Evolutionary conservation across 2,888 invertebrate genomes (phyloP).

Genomic region (Callimorpha dominula): DNA sequence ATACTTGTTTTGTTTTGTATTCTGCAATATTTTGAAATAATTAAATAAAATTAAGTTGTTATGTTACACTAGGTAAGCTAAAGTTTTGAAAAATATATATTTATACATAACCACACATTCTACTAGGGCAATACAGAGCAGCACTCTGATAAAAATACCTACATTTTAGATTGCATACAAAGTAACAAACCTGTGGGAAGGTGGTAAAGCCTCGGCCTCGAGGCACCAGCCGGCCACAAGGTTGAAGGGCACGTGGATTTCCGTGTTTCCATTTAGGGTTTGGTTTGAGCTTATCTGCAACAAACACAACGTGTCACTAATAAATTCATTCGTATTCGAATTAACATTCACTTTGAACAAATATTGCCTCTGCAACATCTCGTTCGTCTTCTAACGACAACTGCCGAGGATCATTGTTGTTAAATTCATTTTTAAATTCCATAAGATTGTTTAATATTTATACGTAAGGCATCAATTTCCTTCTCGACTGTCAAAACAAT

Average conservation of each 20-base stretch:
- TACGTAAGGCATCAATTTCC: slow-evolving; percentile 32
- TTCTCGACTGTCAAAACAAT: slow-evolving; percentile 32
- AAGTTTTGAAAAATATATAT: too few species aligned
- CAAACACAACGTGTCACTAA: slow-evolving; percentile 36
- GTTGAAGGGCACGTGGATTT: slow-evolving; percentile 90
- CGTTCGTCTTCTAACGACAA: slow-evolving; percentile 34
- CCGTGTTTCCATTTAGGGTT: slow-evolving; percentile 82
- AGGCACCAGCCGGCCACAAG: slow-evolving; percentile 98
- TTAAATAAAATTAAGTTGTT: too few species aligned
- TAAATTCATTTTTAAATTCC: slow-evolving; percentile 34
- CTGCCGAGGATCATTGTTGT: slow-evolving; percentile 35
- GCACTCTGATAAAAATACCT: not conserved
- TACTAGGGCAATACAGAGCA: not conserved
- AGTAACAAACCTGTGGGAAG: slow-evolving; percentile 86
- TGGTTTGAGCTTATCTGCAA: slow-evolving; percentile 84
- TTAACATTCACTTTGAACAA: slow-evolving; percentile 9
- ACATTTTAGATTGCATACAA: not conserved
- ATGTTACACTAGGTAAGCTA: too few species aligned
- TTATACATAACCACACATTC: not conserved
- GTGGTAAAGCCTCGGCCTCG: slow-evolving; percentile 93
- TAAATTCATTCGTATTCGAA: slow-evolving; percentile 4
- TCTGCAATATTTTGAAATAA: too few species aligned
- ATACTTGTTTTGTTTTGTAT: too few species aligned
- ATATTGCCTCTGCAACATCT: slow-evolving; percentile 29
- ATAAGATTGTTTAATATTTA: slow-evolving; percentile 32